A percentile compares a stretch with the other conserved stretches of the same genome.
phyloP scores from a whole-genome alignment of 2,888 invertebrate genomes.

The Melanotus villosus region DNA sequence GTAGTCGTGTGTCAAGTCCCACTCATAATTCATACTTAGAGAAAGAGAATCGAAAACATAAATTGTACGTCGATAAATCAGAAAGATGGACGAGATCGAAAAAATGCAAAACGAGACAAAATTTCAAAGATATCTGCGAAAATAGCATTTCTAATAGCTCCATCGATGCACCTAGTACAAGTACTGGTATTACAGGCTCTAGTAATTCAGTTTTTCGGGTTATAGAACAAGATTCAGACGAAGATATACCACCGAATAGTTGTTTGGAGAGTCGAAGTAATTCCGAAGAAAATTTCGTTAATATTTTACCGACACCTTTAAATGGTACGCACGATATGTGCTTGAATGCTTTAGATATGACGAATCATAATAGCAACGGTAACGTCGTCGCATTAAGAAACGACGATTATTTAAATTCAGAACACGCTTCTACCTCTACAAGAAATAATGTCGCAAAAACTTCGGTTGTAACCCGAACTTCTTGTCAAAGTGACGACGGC shows the following conservation, averaged over 20 bases:
- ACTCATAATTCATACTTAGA: constrained; percentile 21
- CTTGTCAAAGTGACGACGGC: constrained; percentile 32
- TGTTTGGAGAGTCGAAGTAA: constrained; percentile 52
- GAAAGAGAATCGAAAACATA: constrained; percentile 49
- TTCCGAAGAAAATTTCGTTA: constrained; percentile 68
- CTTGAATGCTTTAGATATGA: constrained; percentile 62
- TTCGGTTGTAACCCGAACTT: not conserved
- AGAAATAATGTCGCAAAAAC: constrained; percentile 1
- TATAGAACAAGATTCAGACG: constrained; percentile 75
- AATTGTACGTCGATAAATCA: constrained; percentile 45
- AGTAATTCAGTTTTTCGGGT: constrained; percentile 63
- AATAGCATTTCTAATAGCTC: constrained; percentile 65
- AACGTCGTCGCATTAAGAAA: constrained; percentile 41
- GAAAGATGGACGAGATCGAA: constrained; percentile 48
- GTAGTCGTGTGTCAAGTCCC: not conserved
- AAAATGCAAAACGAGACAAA: constrained; percentile 61
- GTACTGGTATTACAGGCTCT: constrained; percentile 71
- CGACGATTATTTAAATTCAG: constrained; percentile 23
- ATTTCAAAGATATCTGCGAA: constrained; percentile 58
- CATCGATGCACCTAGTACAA: constrained; percentile 77
- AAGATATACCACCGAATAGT: constrained; percentile 65
- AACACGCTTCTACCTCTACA: constrained; percentile 30
- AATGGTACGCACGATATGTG: constrained; percentile 71
- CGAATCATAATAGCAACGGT: constrained; percentile 41
- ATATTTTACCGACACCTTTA: constrained; percentile 74